Evolutionary conservation across 2,797 vertebrate species (phyloP).

Genomic region (Atherinosoma microstoma): DNA sequence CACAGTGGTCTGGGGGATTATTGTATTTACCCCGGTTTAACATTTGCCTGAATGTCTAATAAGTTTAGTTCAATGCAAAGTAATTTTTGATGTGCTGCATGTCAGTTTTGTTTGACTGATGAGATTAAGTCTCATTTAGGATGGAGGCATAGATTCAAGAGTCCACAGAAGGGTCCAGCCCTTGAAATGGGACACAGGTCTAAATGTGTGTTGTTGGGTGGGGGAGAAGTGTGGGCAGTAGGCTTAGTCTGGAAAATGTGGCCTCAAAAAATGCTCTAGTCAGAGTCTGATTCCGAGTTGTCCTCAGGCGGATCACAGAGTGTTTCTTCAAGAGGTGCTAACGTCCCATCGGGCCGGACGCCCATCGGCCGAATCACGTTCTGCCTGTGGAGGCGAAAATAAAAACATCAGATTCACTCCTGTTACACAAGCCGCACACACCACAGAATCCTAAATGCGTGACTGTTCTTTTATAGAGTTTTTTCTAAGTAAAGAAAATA

Average conservation of each 20-base stretch:
- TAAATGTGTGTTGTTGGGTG: slow-evolving; percentile 17
- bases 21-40: background rate
- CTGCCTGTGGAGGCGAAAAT: slow-evolving; percentile 86
- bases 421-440: background rate
- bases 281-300: slow-evolving; percentile 90
- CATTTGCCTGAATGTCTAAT: background rate
- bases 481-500: slow-evolving; percentile 7
- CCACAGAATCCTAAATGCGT: background rate
- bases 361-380: slow-evolving; percentile 96
- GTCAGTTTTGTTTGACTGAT: slow-evolving; percentile 17
- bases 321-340: slow-evolving; percentile 93
- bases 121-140: background rate
- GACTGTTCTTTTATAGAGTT: background rate
- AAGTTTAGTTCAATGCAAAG: background rate
- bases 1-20: too few species aligned
- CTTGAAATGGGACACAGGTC: slow-evolving; percentile 55
- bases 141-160: slow-evolving; percentile 10
- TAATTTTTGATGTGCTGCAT: background rate
- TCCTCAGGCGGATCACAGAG: slow-evolving; percentile 83
- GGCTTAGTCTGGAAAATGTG: slow-evolving; percentile 65
- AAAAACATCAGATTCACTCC: background rate
- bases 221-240: slow-evolving; percentile 19
- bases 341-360: slow-evolving; percentile 91
- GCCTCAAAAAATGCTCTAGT: slow-evolving; percentile 77
- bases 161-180: slow-evolving; percentile 29